Evolutionary conservation across 2,888 invertebrate genomes (phyloP), one percentile per base, ranked within the genome.

Genomic region (Gryllus longicercus): DNA sequence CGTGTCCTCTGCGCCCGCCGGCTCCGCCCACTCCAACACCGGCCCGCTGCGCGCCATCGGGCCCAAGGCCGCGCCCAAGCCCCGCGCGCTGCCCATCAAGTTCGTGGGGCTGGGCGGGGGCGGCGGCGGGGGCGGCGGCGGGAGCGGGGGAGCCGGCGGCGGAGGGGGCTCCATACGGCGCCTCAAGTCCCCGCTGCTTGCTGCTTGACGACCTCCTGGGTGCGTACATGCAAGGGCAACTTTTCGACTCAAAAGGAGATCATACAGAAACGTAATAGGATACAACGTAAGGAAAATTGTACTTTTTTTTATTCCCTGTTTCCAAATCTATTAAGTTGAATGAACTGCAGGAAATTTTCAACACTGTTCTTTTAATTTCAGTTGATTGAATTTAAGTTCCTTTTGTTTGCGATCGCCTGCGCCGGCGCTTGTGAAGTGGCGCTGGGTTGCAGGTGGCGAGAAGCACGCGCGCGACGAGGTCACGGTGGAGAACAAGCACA

Each of bases 181-280:
- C 77, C 83, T 83, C 81, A 84, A 83, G 83, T 88, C 87, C 78
- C 88, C 87, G 80, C 84, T 88, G 80, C 87, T 88, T 88, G 83
- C 84, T 88, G 80, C 84, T 89, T 80, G 88, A 89, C 83, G 87
- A 89, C 80, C 85, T 89, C 80, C 85, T 86, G 84, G 84, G 85
- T 85, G 86, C 85, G 63, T 38, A 38, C 38, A 38, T 8, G 38
- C 38, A 38, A 38, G 38, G 38, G 38, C 38, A 38, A 38, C 38
- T 38, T 38, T 38, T 38, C 38, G 8, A 38, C 38, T 38, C 38
- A 8, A 8, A 38, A 8, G 38, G 38, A 38, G 38, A 38, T 38
- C 38, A 8, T 38, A 38, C 38, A 38, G 38, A 38, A 38, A 38
- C 38, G 38, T 38, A 8, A 38, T 38, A 8, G 38, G 38, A 38